A percentile compares a stretch with the other conserved stretches of the same genome.
phyloP scores from a whole-genome alignment of 2,888 invertebrate genomes.

The Cheilosia soror region DNA sequence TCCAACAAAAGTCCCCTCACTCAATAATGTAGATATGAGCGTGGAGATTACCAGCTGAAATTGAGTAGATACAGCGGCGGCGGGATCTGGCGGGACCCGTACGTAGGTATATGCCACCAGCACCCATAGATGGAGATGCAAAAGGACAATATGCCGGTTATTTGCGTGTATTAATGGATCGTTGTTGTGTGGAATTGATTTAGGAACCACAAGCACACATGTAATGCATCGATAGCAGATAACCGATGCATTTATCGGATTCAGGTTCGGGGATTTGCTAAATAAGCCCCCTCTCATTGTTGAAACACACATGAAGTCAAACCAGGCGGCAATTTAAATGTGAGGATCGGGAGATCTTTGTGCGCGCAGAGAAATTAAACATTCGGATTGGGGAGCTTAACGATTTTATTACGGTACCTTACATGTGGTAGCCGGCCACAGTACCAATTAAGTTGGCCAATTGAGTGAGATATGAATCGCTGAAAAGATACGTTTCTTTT shows the following conservation, averaged over 20 bases:
- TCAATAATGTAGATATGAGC: constrained; percentile 53
- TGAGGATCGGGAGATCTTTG: neutral
- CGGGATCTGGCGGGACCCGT: neutral
- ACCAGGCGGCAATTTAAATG: neutral
- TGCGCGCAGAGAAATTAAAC: constrained; percentile 32
- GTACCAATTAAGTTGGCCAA: constrained; percentile 67
- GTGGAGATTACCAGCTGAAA: constrained; percentile 45
- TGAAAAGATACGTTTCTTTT: constrained; percentile 20
- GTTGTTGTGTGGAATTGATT: constrained; percentile 63
- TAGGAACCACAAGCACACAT: constrained; percentile 61
- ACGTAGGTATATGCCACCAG: constrained; percentile 1
- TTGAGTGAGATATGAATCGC: constrained; percentile 68
- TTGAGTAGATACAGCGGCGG: constrained; percentile 52
- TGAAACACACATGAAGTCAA: no score
- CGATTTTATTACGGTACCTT: constrained; percentile 60
- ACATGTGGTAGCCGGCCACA: constrained; percentile 53
- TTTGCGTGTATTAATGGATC: constrained; percentile 69
- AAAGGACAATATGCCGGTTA: constrained; percentile 39
- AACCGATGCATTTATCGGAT: constrained; percentile 57
- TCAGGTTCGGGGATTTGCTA: constrained; percentile 56
- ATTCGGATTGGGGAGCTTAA: constrained; percentile 47
- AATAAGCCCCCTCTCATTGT: neutral
- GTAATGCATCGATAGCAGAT: constrained; percentile 59
- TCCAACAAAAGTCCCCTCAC: constrained; percentile 22
- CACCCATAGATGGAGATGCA: constrained; percentile 38